A percentile compares a stretch with the other conserved stretches of the same genome.
phyloP scores from a whole-genome alignment of 2,888 invertebrate genomes.

The Ochlodes sylvanus region DNA sequence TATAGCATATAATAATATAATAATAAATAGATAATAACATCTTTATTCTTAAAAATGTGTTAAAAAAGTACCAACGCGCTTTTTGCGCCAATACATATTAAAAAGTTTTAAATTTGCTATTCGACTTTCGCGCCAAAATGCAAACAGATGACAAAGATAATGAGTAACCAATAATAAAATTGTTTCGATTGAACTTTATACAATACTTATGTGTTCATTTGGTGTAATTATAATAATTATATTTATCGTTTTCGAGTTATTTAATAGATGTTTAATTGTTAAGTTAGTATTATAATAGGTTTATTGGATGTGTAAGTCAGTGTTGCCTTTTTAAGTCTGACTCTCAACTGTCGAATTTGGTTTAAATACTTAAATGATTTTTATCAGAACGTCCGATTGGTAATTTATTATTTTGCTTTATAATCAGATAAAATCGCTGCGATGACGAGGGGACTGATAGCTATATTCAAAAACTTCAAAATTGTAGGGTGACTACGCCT shows the following conservation, averaged over 20 bases:
- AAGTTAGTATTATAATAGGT: conserved; percentile 39
- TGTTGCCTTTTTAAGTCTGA: conserved; percentile 45
- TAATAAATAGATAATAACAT: conserved; percentile 10
- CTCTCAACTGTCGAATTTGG: conserved; percentile 36
- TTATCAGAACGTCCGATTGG: neutral
- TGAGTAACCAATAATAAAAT: conserved; percentile 23
- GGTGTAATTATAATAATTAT: conserved; percentile 48
- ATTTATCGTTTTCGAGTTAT: conserved; percentile 53
- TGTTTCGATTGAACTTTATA: conserved; percentile 39
- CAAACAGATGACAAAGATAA: conserved; percentile 10
- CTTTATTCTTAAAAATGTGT: conserved; percentile 15
- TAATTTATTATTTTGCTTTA: too few relatives aligned
- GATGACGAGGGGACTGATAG: neutral
- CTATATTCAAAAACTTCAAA: too few relatives aligned
- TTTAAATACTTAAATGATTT: conserved; percentile 35
- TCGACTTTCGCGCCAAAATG: conserved; percentile 14
- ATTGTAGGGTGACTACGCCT: too few relatives aligned
- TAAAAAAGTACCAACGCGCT: conserved; percentile 6
- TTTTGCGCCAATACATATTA: too few relatives aligned
- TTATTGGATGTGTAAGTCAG: conserved; percentile 34
- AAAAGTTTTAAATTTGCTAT: neutral
- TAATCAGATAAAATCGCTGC: neutral
- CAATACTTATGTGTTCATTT: conserved; percentile 56
- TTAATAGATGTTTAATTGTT: conserved; percentile 47
- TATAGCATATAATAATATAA: conserved; percentile 4